Percentiles rank a stretch among this genome's conserved stretches.
Conservation (phyloP, 2,888 invertebrate genomes). For the Epistrophella euchroma region DNA sequence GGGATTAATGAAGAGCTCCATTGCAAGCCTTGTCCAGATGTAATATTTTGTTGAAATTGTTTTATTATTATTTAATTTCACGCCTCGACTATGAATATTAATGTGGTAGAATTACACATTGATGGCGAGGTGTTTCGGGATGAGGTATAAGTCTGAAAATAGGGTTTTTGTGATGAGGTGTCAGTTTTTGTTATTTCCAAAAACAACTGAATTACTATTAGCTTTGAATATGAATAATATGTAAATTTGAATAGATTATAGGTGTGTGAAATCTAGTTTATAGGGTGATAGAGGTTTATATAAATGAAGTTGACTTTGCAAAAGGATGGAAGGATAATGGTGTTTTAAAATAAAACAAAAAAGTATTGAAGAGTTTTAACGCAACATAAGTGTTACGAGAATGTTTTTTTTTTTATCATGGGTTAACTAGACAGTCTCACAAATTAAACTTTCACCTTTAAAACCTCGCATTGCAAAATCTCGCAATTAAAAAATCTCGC, state of each 20-base stretch:
- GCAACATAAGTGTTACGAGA: too few relatives aligned
- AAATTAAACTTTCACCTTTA: too few relatives aligned
- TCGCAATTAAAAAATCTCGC: too few relatives aligned
- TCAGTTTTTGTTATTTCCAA: conserved; percentile 31
- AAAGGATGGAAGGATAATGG: too few relatives aligned
- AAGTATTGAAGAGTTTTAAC: background rate
- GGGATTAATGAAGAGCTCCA: conserved; percentile 30
- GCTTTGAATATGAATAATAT: conserved; percentile 38
- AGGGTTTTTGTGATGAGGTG: conserved; percentile 21
- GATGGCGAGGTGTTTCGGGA: background rate
- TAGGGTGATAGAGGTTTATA: too few relatives aligned
- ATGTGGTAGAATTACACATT: conserved; percentile 50
- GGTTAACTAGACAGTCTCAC: too few relatives aligned
- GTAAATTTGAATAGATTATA: conserved; percentile 24
- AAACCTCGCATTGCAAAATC: too few relatives aligned
- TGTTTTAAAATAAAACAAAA: too few relatives aligned
- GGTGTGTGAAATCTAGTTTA: background rate
- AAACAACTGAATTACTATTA: conserved; percentile 53
- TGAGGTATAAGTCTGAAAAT: background rate
- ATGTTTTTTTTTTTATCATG: too few relatives aligned
- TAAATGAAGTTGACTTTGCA: too few relatives aligned
- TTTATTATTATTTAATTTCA: conserved; percentile 72
- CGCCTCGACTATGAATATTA: conserved; percentile 71
- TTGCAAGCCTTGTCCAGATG: conserved; percentile 26
- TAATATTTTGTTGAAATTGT: conserved; percentile 69